These are phyloP conservation scores for Charanyca ferruginea DNA, from an alignment of 2,888 invertebrate species.

Conservation along the genomic window DNA sequence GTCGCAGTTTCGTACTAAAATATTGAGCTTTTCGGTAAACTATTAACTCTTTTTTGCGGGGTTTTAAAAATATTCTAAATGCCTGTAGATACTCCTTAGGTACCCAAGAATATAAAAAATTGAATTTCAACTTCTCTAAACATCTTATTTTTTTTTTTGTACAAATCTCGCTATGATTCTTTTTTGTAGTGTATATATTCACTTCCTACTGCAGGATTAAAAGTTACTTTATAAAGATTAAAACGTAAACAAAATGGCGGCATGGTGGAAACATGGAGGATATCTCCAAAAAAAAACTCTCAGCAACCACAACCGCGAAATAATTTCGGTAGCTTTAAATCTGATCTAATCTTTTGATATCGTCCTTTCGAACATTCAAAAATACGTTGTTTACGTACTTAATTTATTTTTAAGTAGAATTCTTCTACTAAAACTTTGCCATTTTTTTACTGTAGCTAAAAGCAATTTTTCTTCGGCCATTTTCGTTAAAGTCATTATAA, in stretches of 20 bases:
- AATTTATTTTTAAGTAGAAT: not conserved
- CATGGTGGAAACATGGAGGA: not conserved
- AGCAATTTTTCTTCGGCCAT: constrained; percentile 9
- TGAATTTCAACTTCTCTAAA: too few species aligned
- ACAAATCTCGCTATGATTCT: too few species aligned
- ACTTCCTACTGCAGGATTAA: not conserved
- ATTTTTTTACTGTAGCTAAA: not conserved
- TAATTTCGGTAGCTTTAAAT: constrained; percentile 4
- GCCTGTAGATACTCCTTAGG: too few species aligned
- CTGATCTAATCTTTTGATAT: not conserved
- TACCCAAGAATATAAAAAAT: too few species aligned
- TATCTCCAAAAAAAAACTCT: not conserved
- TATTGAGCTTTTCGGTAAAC: too few species aligned
- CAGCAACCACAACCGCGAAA: constrained; percentile 52
- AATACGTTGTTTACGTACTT: not conserved
- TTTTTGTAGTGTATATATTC: too few species aligned
- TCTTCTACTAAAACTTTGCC: not conserved
- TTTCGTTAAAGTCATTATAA: constrained; percentile 8
- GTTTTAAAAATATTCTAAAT: too few species aligned
- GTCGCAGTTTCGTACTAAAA: too few species aligned
- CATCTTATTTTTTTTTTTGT: too few species aligned
- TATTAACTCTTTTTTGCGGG: too few species aligned
- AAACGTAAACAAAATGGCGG: not conserved
- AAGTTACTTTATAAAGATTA: not conserved
- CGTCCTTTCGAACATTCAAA: not conserved